Evolutionary conservation across 2,888 invertebrate genomes (phyloP).

Genomic region (Sphaerophoria taeniata): DNA sequence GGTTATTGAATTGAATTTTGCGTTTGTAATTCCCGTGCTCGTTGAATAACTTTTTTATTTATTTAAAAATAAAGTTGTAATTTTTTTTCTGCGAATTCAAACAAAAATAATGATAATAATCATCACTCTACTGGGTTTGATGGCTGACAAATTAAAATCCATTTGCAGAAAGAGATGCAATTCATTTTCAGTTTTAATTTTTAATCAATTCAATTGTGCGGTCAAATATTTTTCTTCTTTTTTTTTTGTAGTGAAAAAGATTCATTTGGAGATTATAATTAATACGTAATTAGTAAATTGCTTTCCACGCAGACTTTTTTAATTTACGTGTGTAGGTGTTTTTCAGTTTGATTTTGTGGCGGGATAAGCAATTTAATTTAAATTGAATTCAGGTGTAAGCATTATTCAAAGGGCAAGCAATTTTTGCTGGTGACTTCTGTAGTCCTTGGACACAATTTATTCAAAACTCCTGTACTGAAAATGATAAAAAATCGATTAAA

Average conservation of each 20-base stretch:
- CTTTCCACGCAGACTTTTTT: constrained; percentile 1
- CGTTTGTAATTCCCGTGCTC: constrained; percentile 18
- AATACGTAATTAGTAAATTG: constrained; percentile 33
- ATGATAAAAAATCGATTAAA: constrained; percentile 20
- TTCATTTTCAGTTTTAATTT: constrained; percentile 26
- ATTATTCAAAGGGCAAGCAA: too few species aligned
- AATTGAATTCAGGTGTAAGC: constrained; percentile 10
- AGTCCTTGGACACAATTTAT: constrained; percentile 9
- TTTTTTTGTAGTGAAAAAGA: constrained; percentile 13
- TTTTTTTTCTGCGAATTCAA: background rate
- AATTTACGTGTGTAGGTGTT: background rate
- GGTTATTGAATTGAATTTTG: constrained; percentile 57
- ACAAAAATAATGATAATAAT: background rate
- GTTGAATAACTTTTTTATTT: constrained; percentile 1
- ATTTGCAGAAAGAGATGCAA: background rate
- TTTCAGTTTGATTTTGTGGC: background rate
- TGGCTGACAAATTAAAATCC: constrained; percentile 3
- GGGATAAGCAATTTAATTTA: constrained; percentile 3
- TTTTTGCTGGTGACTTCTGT: background rate
- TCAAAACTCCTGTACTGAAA: constrained; percentile 24
- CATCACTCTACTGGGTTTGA: background rate
- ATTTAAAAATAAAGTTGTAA: constrained; percentile 16
- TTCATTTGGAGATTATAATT: constrained; percentile 40
- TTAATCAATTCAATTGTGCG: constrained; percentile 33
- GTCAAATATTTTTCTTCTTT: background rate